phyloP scores from a whole-genome alignment of 2,888 invertebrate genomes.

The Balanococcus diminutus region DNA sequence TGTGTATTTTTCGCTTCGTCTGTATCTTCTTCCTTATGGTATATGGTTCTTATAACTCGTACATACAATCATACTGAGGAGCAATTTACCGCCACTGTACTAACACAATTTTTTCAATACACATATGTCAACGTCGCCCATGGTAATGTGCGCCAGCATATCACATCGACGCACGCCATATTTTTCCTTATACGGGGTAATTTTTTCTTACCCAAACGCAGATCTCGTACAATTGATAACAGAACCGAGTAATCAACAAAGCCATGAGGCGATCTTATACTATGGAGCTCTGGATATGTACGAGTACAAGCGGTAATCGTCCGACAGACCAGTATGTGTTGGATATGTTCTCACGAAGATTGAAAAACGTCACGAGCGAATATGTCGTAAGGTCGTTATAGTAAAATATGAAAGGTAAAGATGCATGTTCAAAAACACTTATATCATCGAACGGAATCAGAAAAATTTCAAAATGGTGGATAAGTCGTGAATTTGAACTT shows the following conservation, averaged over 20 bases:
- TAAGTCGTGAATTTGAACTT: neutral
- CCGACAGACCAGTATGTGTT: neutral
- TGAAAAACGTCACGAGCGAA: conserved; percentile 13
- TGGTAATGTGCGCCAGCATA: neutral
- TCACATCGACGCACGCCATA: neutral
- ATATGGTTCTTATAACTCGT: neutral
- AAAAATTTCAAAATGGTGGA: neutral
- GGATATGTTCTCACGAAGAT: neutral
- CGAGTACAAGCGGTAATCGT: neutral
- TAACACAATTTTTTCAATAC: neutral
- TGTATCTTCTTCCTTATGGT: neutral
- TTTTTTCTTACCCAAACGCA: neutral
- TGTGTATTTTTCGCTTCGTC: neutral
- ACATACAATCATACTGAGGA: neutral
- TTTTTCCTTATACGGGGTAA: conserved; percentile 7
- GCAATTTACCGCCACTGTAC: neutral
- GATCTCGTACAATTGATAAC: neutral
- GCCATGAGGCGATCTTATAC: neutral
- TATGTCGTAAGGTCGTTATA: conserved; percentile 7
- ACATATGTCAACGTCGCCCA: neutral
- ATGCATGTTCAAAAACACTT: neutral
- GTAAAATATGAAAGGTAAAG: neutral
- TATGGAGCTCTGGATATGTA: neutral
- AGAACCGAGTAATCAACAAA: neutral
- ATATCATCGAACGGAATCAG: neutral